A percentile compares a stretch with the other conserved stretches of the same genome.
Conservation (phyloP, 2,113 vertebrate genomes). For the Hypocryptadius cinnamomeus region DNA sequence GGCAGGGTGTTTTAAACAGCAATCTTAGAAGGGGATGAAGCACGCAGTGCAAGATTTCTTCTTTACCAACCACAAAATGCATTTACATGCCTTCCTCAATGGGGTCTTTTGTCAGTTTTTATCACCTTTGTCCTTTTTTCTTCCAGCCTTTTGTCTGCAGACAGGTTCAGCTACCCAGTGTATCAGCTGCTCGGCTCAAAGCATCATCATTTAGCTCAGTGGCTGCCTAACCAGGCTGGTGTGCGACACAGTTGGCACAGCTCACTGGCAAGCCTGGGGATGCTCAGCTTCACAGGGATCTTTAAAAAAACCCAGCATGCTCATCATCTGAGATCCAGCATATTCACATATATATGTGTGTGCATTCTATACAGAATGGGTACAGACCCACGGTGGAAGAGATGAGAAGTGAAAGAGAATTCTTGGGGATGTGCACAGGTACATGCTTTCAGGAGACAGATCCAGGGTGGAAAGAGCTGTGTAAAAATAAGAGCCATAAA, state of each 20-base stretch:
- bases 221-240: not conserved
- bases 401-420: not conserved
- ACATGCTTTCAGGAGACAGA: not conserved
- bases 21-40: not conserved
- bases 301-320: rapidly evolving
- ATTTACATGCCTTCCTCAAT: not conserved
- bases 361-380: not conserved
- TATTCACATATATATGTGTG: not conserved
- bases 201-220: rapidly evolving
- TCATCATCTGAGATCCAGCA: not conserved
- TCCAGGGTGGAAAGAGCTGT: not conserved
- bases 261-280: not conserved
- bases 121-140: not conserved
- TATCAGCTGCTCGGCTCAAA: not conserved
- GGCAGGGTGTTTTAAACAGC: not conserved
- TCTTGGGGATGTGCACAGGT: not conserved
- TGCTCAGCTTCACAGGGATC: not conserved
- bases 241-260: not conserved
- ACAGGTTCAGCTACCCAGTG: not conserved
- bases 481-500: not conserved
- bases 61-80: not conserved
- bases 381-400: not conserved
- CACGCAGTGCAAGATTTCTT: not conserved
- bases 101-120: not conserved
- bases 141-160: not conserved